Evolutionary conservation across 2,888 invertebrate species (phyloP).

Genomic region (Altica lythri): DNA sequence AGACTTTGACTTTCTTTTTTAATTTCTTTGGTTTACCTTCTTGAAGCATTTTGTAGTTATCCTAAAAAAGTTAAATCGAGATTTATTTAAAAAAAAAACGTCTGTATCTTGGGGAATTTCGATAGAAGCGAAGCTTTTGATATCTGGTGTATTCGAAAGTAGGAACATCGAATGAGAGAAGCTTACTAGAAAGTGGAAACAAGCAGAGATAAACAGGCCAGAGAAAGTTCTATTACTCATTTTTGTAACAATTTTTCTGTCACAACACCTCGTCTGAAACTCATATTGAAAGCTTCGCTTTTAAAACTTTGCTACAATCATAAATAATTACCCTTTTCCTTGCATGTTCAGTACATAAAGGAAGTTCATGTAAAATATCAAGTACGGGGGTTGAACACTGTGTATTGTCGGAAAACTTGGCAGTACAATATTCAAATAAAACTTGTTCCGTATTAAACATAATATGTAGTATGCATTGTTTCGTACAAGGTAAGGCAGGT

Average conservation of each 20-base stretch:
- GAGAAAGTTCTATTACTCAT: too few species aligned
- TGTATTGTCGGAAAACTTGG: slow-evolving; percentile 77
- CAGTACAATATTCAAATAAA: slow-evolving; percentile 76
- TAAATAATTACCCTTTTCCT: slow-evolving; percentile 71
- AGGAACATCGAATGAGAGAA: too few species aligned
- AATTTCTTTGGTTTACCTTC: slow-evolving; percentile 76
- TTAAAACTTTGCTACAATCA: too few species aligned
- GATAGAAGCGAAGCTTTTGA: too few species aligned
- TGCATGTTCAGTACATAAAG: slow-evolving; percentile 85
- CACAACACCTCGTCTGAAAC: neutral
- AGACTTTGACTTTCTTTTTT: slow-evolving; percentile 65
- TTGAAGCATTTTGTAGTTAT: slow-evolving; percentile 79
- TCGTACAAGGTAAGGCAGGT: slow-evolving; percentile 73
- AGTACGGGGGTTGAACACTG: slow-evolving; percentile 81
- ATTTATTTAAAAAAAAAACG: too few species aligned
- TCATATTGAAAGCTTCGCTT: too few species aligned
- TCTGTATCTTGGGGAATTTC: too few species aligned
- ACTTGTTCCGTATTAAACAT: slow-evolving; percentile 81
- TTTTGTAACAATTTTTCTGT: too few species aligned
- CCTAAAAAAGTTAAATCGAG: too few species aligned
- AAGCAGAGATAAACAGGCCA: too few species aligned
- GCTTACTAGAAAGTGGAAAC: too few species aligned
- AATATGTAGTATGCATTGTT: slow-evolving; percentile 84
- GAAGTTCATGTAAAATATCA: slow-evolving; percentile 78
- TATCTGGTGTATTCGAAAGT: too few species aligned